Base-by-base conservation (phyloP, 1,140 invertebrate genomes). In the Megalonaias nervosa region DNA sequence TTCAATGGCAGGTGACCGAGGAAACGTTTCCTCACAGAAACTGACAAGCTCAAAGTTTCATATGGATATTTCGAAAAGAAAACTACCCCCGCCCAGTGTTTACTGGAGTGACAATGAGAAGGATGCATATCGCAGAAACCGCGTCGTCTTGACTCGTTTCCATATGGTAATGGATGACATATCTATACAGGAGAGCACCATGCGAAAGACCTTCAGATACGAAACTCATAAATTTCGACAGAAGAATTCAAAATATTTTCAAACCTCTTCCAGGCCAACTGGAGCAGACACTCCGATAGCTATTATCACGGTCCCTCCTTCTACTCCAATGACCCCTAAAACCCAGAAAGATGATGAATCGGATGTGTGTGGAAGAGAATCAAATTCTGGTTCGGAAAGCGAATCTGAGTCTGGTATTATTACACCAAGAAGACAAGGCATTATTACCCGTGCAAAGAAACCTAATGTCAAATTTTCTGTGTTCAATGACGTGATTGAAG, bases 41-140 rank as follows among this genome's bases (percentile, higher is more conserved):
- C 38, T 48, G 6, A 48, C 5, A 4, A 48, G 6, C 38, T 48
- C 38, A 48, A 48, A 48, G 38, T 48, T 48, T 48, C 6, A 48
- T 48, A 48, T 48, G 38, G 38, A 48, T 48, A 11, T 48, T 48
- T 48, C 38, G 38, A 48, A 48, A 11, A 48, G 38, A 48, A 48
- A 48, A 48, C 38, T 48, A 48, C 38, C 38, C 38, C 38, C 38
- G 9, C 38, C 38, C 38, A 48, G 38, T 48, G 74, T 75, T 31
- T 75, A 68, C 55, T 75, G 74, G 74, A 75, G 74, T n/a, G 23
- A 68, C 26, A 75, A 75, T 57, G 74, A 75, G 58, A 75, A 75
- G 56, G 61, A 65, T 14, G 74, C 74, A 6, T 75, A 68, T 48
- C 48, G 74, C 59, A 19, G 74, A 26, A 75, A 75, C 65, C 65